Evolutionary conservation across 2,113 vertebrate species (phyloP), one percentile per base, ranked within the genome.

Genomic region (Plotosus lineatus): DNA sequence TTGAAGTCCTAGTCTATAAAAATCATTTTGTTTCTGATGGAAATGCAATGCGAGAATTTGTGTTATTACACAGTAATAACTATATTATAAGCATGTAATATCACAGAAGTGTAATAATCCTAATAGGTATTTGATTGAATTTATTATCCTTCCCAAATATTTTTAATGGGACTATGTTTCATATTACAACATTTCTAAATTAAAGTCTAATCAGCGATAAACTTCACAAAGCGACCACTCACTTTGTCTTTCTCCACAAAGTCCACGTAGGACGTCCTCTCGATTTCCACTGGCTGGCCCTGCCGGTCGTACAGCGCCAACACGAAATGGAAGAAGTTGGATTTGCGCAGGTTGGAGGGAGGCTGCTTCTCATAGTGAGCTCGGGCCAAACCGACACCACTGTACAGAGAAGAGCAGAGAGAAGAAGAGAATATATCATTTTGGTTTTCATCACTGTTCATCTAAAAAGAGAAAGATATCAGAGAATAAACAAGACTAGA

Each of bases 351-450:
- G 93, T 99, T 99, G 86, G 97, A 97, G 0, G 97, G 97, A 0
- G 97, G 97, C 92, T 98, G 97, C 90, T 98, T 99, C 94, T 99
- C 97, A 38, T 97, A 99, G 87, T 99, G 97, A 53, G 97, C 97
- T 9, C 97, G 93, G 33, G 97, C 95, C 86, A 98, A 90, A 71
- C 95, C 96, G 63, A 97, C 95, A 0, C 97, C 97, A 31, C 97
- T 98, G 94, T 4, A 26, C 74, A 19, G 42, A 68, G 72, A 66
- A 42, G 40, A 77, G 40, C 73, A 80, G 65, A 81, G 14, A 60
- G 10, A 68, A 73, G 38, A 36, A 63, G 40, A 76, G 51, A 60
- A 21, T 50, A 31, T 40, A 42, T 11, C 51, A 55, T 73, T 78
- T 82, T 81, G 74, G 79, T 75, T 77, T 51, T 51, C 46, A 73